Conservation (phyloP, 2,797 vertebrate genomes). For the Chaunax sp. region DNA sequence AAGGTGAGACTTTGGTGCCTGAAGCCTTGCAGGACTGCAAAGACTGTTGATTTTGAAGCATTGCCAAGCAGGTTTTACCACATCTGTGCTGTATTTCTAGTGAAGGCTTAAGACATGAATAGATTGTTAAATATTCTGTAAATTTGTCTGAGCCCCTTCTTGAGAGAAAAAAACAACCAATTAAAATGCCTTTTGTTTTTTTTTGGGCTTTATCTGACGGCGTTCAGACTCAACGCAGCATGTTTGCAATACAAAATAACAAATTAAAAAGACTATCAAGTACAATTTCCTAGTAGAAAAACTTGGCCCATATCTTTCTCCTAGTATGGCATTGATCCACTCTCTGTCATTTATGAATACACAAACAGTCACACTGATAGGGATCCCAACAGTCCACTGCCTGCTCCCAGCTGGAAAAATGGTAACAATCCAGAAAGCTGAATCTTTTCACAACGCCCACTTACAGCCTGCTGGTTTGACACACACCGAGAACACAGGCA, state of each 20-base stretch:
- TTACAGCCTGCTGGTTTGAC: constrained; percentile 69
- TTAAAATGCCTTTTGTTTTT: no score
- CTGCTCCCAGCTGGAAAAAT: constrained; percentile 63
- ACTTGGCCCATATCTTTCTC: constrained; percentile 21
- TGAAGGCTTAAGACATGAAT: not conserved
- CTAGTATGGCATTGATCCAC: constrained; percentile 25
- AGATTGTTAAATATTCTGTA: not conserved
- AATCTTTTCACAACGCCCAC: constrained; percentile 71
- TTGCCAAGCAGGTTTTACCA: no score
- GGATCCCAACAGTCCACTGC: constrained; percentile 39
- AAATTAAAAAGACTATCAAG: constrained; percentile 7
- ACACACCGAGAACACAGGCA: constrained; percentile 45
- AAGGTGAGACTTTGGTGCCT: constrained; percentile 5
- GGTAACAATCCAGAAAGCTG: constrained; percentile 67
- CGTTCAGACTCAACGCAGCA: constrained; percentile 3
- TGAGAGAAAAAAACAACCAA: constrained; percentile 12
- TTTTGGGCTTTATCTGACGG: constrained; percentile 5
- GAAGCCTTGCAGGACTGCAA: no score
- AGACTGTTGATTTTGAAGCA: no score
- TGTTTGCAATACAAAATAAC: constrained; percentile 1
- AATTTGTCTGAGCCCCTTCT: not conserved
- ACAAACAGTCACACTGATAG: constrained; percentile 6
- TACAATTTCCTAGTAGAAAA: constrained; percentile 12
- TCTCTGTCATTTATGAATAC: constrained; percentile 32
- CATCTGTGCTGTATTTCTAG: not conserved